Conservation (phyloP, 2,888 invertebrate species). For the Phytoseiulus persimilis region DNA sequence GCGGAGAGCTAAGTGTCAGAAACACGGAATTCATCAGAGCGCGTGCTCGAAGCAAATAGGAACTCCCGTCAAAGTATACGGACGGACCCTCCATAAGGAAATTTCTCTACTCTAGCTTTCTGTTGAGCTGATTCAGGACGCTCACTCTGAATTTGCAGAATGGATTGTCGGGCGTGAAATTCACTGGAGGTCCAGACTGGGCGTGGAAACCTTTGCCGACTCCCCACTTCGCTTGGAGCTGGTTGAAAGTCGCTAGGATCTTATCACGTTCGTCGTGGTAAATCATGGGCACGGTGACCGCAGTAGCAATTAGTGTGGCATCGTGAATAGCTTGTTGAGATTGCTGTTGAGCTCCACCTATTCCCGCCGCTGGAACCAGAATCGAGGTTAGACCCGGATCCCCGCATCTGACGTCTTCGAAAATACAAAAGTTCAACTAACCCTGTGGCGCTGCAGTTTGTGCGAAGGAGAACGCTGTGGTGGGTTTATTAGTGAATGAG, state of each 20-base stretch:
- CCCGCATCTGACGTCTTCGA: too few species aligned
- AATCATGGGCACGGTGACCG: slow-evolving; percentile 54
- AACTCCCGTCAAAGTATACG: too few species aligned
- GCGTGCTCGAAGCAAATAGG: too few species aligned
- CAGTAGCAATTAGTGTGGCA: slow-evolving; percentile 46
- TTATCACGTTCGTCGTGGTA: slow-evolving; percentile 87
- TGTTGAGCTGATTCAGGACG: too few species aligned
- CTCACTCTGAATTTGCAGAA: slow-evolving; percentile 74
- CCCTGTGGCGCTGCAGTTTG: not conserved
- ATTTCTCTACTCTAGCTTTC: too few species aligned
- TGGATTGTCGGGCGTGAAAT: slow-evolving; percentile 77
- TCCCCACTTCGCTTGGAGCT: slow-evolving; percentile 81
- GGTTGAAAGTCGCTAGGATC: slow-evolving; percentile 89
- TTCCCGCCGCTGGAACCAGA: not conserved
- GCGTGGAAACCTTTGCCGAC: slow-evolving; percentile 70
- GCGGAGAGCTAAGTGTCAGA: slow-evolving; percentile 41
- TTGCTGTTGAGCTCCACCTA: not conserved
- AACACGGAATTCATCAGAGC: slow-evolving; percentile 6
- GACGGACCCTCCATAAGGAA: too few species aligned
- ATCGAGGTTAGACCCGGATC: too few species aligned
- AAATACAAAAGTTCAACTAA: not conserved
- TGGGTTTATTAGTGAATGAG: slow-evolving; percentile 27
- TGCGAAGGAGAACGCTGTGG: slow-evolving; percentile 40
- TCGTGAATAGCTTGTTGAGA: not conserved
- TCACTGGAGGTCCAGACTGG: slow-evolving; percentile 66